Conservation (phyloP, 2,888 invertebrate species). For the Conistra vaccinii region DNA sequence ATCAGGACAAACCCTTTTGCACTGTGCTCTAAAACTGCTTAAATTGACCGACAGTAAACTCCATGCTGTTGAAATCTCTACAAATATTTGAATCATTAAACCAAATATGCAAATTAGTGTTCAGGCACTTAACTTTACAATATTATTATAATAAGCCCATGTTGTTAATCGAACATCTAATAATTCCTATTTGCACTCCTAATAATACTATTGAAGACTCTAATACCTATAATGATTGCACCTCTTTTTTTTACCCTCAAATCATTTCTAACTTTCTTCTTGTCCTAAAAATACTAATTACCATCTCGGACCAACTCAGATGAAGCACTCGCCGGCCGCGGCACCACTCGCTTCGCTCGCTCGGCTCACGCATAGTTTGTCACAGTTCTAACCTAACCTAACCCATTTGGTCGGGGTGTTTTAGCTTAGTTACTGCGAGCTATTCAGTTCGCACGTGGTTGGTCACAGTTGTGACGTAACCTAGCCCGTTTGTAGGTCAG, state of each 20-base stretch:
- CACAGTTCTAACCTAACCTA: neutral
- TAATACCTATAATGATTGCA: neutral
- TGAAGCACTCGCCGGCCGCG: neutral
- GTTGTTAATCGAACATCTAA: too few relatives aligned
- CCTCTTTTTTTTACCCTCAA: too few relatives aligned
- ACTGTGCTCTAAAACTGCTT: too few relatives aligned
- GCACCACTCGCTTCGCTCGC: neutral
- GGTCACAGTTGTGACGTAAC: too few relatives aligned
- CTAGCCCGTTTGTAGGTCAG: too few relatives aligned
- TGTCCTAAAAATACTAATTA: neutral
- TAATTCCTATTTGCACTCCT: too few relatives aligned
- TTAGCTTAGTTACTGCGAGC: neutral
- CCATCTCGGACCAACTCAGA: neutral
- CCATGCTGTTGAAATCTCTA: neutral
- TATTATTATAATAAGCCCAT: too few relatives aligned
- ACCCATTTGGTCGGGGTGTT: too few relatives aligned
- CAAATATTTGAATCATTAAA: neutral
- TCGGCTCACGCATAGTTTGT: neutral
- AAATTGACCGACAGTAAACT: too few relatives aligned
- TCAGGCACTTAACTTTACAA: neutral
- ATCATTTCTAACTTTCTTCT: neutral
- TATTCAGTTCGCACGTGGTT: too few relatives aligned
- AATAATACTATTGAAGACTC: too few relatives aligned
- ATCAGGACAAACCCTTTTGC: too few relatives aligned
- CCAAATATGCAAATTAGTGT: neutral